These are phyloP conservation scores for Heloderma charlesbogerti DNA, from an alignment of 2,113 vertebrate species.

Conservation along the genomic window DNA sequence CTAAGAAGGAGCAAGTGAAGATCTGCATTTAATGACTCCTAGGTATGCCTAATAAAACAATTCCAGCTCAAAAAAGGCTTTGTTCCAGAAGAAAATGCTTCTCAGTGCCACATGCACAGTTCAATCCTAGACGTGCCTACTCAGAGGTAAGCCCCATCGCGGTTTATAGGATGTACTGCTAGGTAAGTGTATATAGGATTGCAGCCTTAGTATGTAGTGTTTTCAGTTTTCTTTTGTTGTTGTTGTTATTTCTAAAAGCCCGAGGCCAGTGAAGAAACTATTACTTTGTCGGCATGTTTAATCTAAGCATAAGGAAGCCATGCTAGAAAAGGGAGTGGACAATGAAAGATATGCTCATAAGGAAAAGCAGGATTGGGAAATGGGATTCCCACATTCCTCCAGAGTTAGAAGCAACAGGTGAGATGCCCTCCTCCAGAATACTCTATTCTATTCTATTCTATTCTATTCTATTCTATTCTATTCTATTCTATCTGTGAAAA, in stretches of 20 bases:
- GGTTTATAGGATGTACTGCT: no score
- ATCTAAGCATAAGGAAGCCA: neutral
- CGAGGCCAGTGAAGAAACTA: neutral
- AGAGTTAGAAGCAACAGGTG: no score
- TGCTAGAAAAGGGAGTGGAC: neutral
- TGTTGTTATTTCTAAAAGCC: neutral
- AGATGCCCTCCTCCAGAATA: no score
- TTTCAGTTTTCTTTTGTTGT: conserved; percentile 1
- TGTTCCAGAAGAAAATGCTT: conserved; percentile 10
- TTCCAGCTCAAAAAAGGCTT: neutral
- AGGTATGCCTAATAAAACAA: neutral
- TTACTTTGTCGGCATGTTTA: neutral
- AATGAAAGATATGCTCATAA: conserved; percentile 2
- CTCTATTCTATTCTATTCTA: no score
- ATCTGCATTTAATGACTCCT: neutral
- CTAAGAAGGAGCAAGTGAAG: no score
- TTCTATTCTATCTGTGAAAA: no score
- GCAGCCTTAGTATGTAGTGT: neutral
- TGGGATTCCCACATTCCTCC: neutral
- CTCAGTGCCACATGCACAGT: neutral
- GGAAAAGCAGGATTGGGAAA: neutral
- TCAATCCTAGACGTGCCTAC: no score
- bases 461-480: no score
- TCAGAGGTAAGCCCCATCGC: no score
- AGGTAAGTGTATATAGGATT: no score